A percentile compares a stretch with the other conserved stretches of the same genome.
Evolutionary conservation across 2,113 vertebrate species (phyloP).

Genomic region (Megalops atlanticus): DNA sequence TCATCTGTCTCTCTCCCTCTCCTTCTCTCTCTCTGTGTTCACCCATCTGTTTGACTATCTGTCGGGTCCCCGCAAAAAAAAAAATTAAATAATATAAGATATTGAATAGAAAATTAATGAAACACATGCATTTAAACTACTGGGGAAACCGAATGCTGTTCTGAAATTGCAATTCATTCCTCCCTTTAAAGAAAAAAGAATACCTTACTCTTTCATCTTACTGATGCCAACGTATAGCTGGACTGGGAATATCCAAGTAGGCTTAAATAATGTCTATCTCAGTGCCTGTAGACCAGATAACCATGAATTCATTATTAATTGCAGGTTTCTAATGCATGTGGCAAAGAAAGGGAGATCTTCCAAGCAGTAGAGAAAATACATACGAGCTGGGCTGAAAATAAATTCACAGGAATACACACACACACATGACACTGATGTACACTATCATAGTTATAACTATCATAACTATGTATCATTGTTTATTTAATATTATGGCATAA

Average conservation of each 20-base stretch:
- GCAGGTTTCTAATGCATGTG: not conserved
- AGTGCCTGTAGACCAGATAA: not conserved
- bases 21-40: not conserved
- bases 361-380: not conserved
- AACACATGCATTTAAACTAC: not conserved
- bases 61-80: too few relatives aligned
- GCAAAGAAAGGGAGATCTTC: not conserved
- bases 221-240: not conserved
- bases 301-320: not conserved
- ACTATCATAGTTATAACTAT: too few relatives aligned
- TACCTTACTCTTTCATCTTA: not conserved
- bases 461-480: too few relatives aligned
- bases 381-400: too few relatives aligned
- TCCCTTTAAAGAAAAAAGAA: too few relatives aligned
- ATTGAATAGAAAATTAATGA: not conserved
- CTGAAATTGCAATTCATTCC: not conserved
- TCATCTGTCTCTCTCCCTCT: not conserved
- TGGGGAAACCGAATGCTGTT: not conserved
- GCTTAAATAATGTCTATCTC: not conserved
- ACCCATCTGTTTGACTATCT: too few relatives aligned
- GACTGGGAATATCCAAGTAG: not conserved
- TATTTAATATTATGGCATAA: too few relatives aligned
- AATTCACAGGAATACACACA: too few relatives aligned
- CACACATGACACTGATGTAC: too few relatives aligned
- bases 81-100: not conserved